Conservation (phyloP, 1,140 invertebrate species). For the Condylostylus longicornis region DNA sequence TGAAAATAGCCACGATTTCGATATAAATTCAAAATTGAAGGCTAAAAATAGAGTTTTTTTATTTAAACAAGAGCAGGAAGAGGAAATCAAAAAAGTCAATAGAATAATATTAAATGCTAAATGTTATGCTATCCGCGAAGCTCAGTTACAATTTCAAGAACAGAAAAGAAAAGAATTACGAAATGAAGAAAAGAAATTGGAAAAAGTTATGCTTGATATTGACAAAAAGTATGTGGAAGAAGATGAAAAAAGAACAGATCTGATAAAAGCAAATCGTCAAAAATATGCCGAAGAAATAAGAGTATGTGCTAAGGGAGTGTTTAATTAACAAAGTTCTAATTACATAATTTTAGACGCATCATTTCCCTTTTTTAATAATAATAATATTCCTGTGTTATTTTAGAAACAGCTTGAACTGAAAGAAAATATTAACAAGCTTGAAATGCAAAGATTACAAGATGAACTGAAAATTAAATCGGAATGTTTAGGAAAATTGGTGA, state of each 20-base stretch:
- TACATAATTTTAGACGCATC: no score
- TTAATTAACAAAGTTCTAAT: no score
- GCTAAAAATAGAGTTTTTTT: slow-evolving; percentile 23
- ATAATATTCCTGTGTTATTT: no score
- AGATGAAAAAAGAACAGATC: slow-evolving; percentile 30
- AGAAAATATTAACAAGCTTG: slow-evolving; percentile 38
- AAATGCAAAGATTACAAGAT: slow-evolving; percentile 44
- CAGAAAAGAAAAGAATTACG: slow-evolving; percentile 36
- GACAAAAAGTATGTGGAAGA: slow-evolving; percentile 33
- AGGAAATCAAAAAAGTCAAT: slow-evolving; percentile 51
- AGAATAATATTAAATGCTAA: slow-evolving; percentile 52
- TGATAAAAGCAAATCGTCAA: slow-evolving; percentile 25
- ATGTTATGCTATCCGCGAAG: slow-evolving; percentile 55
- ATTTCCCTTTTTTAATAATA: no score
- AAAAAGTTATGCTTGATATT: slow-evolving; percentile 46
- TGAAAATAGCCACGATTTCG: slow-evolving; percentile 1
- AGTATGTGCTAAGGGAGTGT: background rate
- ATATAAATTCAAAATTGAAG: slow-evolving; percentile 14
- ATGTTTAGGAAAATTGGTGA: slow-evolving; percentile 35
- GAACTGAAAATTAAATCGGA: slow-evolving; percentile 41
- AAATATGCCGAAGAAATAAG: slow-evolving; percentile 29
- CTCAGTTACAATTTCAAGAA: slow-evolving; percentile 48
- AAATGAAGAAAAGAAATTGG: slow-evolving; percentile 41
- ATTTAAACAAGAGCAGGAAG: slow-evolving; percentile 39
- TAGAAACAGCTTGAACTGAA: slow-evolving; percentile 42